Conservation (phyloP, 2,888 invertebrate genomes). For the Catocala nupta region DNA sequence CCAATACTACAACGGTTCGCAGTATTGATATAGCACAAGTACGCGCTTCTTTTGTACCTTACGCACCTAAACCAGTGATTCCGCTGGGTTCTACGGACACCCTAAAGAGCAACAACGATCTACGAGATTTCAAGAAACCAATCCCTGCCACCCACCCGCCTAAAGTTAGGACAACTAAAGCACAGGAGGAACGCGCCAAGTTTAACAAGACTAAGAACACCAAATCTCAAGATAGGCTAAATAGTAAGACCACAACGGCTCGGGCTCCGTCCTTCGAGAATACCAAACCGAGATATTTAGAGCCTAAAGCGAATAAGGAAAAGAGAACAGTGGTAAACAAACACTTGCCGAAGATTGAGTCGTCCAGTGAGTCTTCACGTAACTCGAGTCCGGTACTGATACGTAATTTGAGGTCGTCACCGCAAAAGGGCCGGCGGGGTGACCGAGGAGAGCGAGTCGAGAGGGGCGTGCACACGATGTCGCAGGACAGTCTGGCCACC, state of each 20-base stretch:
- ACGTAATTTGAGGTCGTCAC: slow-evolving; percentile 67
- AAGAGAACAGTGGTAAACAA: slow-evolving; percentile 68
- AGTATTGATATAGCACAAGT: slow-evolving; percentile 73
- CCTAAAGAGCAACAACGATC: slow-evolving; percentile 51
- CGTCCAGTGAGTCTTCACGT: slow-evolving; percentile 90
- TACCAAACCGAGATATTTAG: slow-evolving; percentile 88
- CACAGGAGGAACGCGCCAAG: slow-evolving; percentile 78
- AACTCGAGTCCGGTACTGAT: slow-evolving; percentile 90
- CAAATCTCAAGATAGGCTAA: slow-evolving; percentile 58
- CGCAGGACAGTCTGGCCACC: slow-evolving; percentile 84
- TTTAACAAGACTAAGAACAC: slow-evolving; percentile 71
- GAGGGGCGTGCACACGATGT: slow-evolving; percentile 71
- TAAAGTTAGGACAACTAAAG: slow-evolving; percentile 76
- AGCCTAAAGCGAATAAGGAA: slow-evolving; percentile 77
- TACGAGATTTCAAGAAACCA: slow-evolving; percentile 54
- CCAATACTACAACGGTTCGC: slow-evolving; percentile 46
- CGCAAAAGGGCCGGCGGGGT: slow-evolving; percentile 64
- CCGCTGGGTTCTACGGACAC: slow-evolving; percentile 50
- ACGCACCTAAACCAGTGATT: slow-evolving; percentile 63
- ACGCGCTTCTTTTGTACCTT: slow-evolving; percentile 74
- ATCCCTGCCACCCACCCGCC: slow-evolving; percentile 53
- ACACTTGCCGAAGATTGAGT: slow-evolving; percentile 80
- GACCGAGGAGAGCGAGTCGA: slow-evolving; percentile 66
- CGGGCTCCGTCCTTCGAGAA: slow-evolving; percentile 59
- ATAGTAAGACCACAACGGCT: slow-evolving; percentile 35